Conservation (phyloP, 1,140 invertebrate species). For the Atta texana region DNA sequence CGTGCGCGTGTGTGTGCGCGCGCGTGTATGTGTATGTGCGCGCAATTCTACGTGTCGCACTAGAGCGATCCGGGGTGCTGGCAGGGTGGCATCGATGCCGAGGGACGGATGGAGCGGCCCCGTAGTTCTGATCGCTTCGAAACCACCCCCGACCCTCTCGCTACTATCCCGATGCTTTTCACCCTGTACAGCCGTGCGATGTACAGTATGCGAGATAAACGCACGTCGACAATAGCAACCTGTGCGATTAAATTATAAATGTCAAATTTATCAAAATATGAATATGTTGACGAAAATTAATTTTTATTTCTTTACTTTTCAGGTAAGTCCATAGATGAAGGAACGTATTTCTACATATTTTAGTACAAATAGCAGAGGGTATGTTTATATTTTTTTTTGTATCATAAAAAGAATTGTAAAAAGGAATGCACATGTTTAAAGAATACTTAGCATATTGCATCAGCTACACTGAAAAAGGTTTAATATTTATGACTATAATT, state of each 20-base stretch:
- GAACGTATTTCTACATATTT: background rate
- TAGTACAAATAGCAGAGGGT: background rate
- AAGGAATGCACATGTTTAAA: background rate
- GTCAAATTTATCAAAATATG: background rate
- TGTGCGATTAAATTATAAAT: conserved; percentile 36
- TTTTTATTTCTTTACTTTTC: background rate
- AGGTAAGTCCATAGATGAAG: background rate
- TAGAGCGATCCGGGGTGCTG: conserved; percentile 52
- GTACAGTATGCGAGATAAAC: conserved; percentile 49
- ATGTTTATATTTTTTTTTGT: background rate
- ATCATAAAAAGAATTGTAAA: background rate
- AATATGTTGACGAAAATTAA: background rate
- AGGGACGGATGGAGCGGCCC: conserved; percentile 52
- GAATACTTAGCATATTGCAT: background rate
- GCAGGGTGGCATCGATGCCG: conserved; percentile 52
- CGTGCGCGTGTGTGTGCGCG: too few species aligned
- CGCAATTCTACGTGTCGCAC: conserved; percentile 40
- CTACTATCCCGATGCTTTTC: conserved; percentile 17
- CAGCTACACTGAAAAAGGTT: too few species aligned
- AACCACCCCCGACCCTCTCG: conserved; percentile 5
- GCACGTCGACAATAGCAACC: background rate
- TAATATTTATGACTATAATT: too few species aligned
- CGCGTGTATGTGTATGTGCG: background rate
- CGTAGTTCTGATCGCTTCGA: conserved; percentile 63
- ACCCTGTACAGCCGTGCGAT: conserved; percentile 4